Evolutionary conservation across 2,888 invertebrate genomes (phyloP), one percentile per base, ranked within the genome.

Genomic region (Orchesellides sinensis): DNA sequence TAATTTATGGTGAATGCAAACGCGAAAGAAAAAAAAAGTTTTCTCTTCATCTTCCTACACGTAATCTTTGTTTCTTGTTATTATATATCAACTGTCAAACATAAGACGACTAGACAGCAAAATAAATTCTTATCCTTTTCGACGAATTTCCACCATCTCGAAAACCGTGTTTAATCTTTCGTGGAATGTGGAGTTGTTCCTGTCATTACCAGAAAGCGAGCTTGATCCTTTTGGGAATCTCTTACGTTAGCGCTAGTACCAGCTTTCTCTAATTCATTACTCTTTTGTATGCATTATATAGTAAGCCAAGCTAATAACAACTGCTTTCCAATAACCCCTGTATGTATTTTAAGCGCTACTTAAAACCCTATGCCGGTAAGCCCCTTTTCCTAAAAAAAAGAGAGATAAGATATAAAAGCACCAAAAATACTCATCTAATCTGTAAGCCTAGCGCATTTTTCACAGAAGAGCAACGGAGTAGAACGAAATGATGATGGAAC

Each of bases 401-500:
- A n/a, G n/a, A n/a, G n/a, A n/a, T n/a, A n/a, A n/a, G n/a, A n/a
- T n/a, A n/a, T n/a, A n/a, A n/a, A n/a, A n/a, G n/a, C n/a, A n/a
- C n/a, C n/a, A n/a, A n/a, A n/a, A n/a, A n/a, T n/a, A n/a, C n/a
- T n/a, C n/a, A n/a, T n/a, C n/a, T n/a, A n/a, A n/a, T n/a, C n/a
- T n/a, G n/a, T n/a, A n/a, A n/a, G n/a, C n/a, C n/a, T n/a, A n/a
- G n/a, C n/a, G n/a, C 40, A 25, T 27, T 61, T 70, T 68, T 35
- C 49, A 27, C 59, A 59, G 23, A 59, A 56, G 47, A 56, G 66
- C 49, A 68, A 29, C 66, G 59, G 23, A 21, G 47, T 45, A 25
- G 77, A 77, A 68, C 77, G 74, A 77, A 40, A 77, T 77, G 66
- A 59, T 56, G 77, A 77, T 77, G 77, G 66, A 56, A 40, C 12